A percentile compares a stretch with the other conserved stretches of the same genome.
Conservation (phyloP, 2,113 vertebrate species). For the Malaclemys terrapin region DNA sequence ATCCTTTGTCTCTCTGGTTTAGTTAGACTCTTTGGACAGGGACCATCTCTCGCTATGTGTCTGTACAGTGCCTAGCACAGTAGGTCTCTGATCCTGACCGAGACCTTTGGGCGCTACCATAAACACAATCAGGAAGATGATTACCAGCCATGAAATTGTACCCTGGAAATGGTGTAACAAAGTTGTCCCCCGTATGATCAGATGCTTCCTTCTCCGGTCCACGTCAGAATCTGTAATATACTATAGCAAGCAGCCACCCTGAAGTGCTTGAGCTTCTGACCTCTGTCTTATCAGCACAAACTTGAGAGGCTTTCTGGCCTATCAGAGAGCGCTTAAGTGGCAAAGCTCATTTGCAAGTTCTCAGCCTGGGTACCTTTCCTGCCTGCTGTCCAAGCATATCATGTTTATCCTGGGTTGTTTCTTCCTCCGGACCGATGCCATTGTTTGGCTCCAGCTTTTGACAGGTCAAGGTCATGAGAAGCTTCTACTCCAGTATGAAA, state of each 20-base stretch:
- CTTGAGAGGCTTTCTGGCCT: neutral
- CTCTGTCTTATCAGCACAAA: neutral
- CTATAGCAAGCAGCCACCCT: neutral
- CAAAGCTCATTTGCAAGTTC: neutral
- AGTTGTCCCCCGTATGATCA: neutral
- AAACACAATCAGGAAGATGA: neutral
- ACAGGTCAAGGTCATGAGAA: fast-evolving
- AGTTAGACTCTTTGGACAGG: neutral
- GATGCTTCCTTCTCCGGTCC: neutral
- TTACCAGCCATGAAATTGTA: neutral
- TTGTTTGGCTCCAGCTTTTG: neutral
- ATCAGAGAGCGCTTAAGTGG: neutral
- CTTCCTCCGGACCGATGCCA: too few relatives aligned
- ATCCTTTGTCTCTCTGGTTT: neutral
- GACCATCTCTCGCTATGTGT: neutral
- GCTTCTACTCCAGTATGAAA: neutral
- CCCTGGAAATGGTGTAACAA: neutral
- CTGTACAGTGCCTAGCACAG: neutral
- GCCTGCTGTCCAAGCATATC: neutral
- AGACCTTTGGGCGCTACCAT: neutral
- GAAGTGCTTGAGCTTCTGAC: too few relatives aligned
- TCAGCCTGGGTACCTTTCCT: neutral
- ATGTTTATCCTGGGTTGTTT: fast-evolving
- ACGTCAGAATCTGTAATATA: neutral
- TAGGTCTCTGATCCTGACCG: neutral